phyloP scores from a whole-genome alignment of 2,113 vertebrate genomes.

The Bos taurus region ARS-UCD2.0 NC_037338.1:35031501-35032000 shows the following conservation, averaged over 20 bases:
- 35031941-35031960: too few species aligned
- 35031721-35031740: background rate
- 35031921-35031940: background rate
- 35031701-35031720: background rate
- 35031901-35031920: background rate
- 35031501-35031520: background rate
- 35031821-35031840: background rate
- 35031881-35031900: background rate
- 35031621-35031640: background rate
- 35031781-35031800: background rate
- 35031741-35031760: background rate
- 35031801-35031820: background rate
- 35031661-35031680: background rate
- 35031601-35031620: background rate
- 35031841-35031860: background rate
- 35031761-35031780: background rate
- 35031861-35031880: background rate
- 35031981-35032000: too few species aligned
- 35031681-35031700: background rate
- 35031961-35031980: rapidly evolving
- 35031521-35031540: background rate
- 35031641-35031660: background rate
- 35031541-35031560: background rate
- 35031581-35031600: background rate
- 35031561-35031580: background rate